These are phyloP conservation scores for Datnioides undecimradiatus DNA, from an alignment of 2,113 vertebrate species.

Conservation along the genomic window DNA sequence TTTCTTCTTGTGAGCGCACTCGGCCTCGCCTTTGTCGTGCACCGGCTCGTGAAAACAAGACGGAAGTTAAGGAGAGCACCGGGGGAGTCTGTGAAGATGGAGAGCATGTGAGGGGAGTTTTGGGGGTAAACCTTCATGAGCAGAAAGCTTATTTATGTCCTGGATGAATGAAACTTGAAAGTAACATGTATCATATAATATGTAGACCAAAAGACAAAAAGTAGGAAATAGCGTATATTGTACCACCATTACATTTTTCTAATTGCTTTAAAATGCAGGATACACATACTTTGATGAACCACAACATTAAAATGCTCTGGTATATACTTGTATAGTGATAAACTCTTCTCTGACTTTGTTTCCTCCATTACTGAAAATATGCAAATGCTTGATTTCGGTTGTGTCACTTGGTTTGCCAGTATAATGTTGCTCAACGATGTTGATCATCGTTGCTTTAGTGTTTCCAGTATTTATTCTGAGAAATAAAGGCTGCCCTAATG, in stretches of 20 bases:
- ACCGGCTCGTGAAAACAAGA: slow-evolving; percentile 56
- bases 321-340: too few species aligned
- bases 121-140: too few species aligned
- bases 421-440: too few species aligned
- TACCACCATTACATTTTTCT: too few species aligned
- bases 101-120: slow-evolving; percentile 39
- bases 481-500: slow-evolving; percentile 9
- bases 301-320: too few species aligned
- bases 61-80: slow-evolving; percentile 11
- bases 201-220: too few species aligned
- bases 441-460: neutral
- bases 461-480: neutral
- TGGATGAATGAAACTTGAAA: too few species aligned
- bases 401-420: neutral
- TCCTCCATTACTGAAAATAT: neutral
- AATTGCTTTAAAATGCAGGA: too few species aligned
- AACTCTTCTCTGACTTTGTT: neutral
- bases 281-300: too few species aligned
- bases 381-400: neutral
- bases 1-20: slow-evolving; percentile 68
- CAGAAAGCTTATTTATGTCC: too few species aligned
- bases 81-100: slow-evolving; percentile 29
- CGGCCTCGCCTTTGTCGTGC: slow-evolving; percentile 65
- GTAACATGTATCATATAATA: too few species aligned
- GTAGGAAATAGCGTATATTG: too few species aligned